phyloP scores from a whole-genome alignment of 2,888 invertebrate species.

The Clanis bilineata region DNA sequence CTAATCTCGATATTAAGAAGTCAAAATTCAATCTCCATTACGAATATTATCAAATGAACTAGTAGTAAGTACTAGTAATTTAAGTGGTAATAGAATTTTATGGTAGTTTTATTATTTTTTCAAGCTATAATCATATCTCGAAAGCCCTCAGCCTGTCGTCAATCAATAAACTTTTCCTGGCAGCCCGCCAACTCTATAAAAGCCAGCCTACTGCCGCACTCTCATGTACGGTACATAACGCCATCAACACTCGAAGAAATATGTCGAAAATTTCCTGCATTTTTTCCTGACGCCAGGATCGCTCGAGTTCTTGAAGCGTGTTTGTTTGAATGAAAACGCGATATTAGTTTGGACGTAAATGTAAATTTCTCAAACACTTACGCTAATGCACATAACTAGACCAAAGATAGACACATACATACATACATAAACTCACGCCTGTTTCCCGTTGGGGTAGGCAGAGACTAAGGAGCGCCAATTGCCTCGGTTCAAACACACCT shows the following conservation, averaged over 20 bases:
- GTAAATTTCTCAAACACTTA: background rate
- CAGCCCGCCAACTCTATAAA: slow-evolving; percentile 37
- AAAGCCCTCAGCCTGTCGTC: slow-evolving; percentile 32
- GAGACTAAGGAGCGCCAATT: too few relatives aligned
- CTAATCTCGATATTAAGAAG: too few relatives aligned
- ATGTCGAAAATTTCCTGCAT: background rate
- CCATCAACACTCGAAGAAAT: slow-evolving; percentile 3
- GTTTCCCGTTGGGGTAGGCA: too few relatives aligned
- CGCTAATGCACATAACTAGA: background rate
- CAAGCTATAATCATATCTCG: slow-evolving; percentile 20
- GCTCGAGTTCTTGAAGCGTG: background rate
- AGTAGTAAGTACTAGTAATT: background rate
- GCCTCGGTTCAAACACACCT: too few relatives aligned
- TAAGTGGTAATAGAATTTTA: too few relatives aligned
- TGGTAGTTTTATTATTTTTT: slow-evolving; percentile 2
- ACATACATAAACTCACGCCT: too few relatives aligned
- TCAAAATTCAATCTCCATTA: background rate
- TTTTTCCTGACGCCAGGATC: background rate
- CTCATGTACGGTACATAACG: background rate
- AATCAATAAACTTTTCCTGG: slow-evolving; percentile 48
- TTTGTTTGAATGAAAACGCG: background rate
- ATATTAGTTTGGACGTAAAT: background rate
- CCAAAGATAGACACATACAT: too few relatives aligned
- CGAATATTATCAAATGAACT: background rate
- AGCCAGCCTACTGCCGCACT: slow-evolving; percentile 5